phyloP scores from a whole-genome alignment of 1,140 invertebrate species.

The Saccostrea glomerata region DNA sequence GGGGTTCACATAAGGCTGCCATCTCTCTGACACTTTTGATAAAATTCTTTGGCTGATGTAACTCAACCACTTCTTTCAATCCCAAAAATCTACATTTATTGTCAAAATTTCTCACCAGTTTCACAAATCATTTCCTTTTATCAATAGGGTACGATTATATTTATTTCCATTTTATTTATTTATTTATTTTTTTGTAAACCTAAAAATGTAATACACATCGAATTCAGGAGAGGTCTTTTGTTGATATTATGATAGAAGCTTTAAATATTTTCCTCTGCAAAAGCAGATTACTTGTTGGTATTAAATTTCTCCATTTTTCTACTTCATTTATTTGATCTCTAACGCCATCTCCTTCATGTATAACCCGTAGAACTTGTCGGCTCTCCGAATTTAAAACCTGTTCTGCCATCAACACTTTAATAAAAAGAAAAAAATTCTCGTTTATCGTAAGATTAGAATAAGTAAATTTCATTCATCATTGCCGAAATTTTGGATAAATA shows the following conservation, averaged over 20 bases:
- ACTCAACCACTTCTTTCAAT: background rate
- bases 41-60: background rate
- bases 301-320: background rate
- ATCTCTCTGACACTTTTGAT: constrained; percentile 1
- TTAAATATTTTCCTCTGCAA: constrained; percentile 4
- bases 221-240: background rate
- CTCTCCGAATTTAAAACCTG: background rate
- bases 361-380: background rate
- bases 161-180: no score
- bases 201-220: background rate
- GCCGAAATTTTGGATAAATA: background rate
- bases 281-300: background rate
- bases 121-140: background rate
- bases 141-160: background rate
- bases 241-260: background rate
- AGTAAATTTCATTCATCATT: background rate
- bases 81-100: background rate
- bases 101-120: background rate
- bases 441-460: background rate
- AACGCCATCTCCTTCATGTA: background rate
- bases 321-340: background rate
- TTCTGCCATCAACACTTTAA: constrained; percentile 15
- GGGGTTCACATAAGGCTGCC: background rate
- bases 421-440: background rate
- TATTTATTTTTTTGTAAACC: background rate